Base-by-base conservation (phyloP, 2,888 invertebrate species). In the Coleophora flavipennella region DNA sequence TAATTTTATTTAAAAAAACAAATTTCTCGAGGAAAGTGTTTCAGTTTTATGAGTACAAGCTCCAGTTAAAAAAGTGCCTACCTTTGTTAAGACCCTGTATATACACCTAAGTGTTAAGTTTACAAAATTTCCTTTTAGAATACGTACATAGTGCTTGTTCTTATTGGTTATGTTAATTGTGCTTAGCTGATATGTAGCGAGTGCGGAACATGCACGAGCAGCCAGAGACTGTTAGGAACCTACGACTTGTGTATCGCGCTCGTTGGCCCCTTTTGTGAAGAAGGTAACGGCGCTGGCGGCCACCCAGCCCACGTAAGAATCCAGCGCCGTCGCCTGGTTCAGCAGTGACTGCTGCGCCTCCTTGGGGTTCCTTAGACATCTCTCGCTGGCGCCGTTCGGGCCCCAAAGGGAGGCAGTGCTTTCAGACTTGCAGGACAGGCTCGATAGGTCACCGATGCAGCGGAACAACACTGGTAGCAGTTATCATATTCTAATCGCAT, bases 381-480 rank as follows among this genome's bases (percentile, higher is more conserved):
- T 63, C 27, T 68, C 55, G 73, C 57, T 40, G 59, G 33, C 52
- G 31, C 37, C 53, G 40, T 43, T 52, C 41, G 33, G 34, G 3
- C 35, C 42, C 50, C 44, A 39, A 42, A 42, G 41, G 31, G 56
- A 32, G 42, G 37, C 35, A 87, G 73, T 38, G 75, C 62, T 40
- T 79, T 69, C 57, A 38, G 57, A 55, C 53, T 66, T 63, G 64
- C 72, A 80, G 63, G 49, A 75, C 55, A 62, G 76, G 46, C 68
- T 66, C 28, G 81, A 76, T 45, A 85, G 73, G 64, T 85, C 81
- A 42, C 83, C 83, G 68, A 85, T 75, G 74, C 85, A 85, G 63
- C 85, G 81, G 56, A 59, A 72, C 64, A 85, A 65, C 64, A 84
- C 85, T 85, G 68, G 46, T 20, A 70, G 69, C 59, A 59, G 53